Evolutionary conservation across 92 coral and sea anemone genomes (phyloP).

Genomic region (Phenganax subtilis): DNA sequence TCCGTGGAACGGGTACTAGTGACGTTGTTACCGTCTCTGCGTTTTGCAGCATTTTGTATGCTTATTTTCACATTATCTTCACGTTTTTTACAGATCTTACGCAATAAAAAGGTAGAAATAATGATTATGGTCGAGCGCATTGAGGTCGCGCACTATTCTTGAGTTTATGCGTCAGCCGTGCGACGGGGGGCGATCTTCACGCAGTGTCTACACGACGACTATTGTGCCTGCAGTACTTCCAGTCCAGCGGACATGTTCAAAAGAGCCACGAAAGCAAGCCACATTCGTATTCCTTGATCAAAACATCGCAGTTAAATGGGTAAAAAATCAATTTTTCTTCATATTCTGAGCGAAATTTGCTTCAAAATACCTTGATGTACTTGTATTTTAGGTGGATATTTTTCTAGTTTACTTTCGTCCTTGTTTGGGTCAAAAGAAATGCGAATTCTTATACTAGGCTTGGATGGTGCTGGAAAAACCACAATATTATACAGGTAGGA

Average conservation of each 20-base stretch:
- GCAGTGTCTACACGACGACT: too few species aligned
- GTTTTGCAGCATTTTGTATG: too few species aligned
- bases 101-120: too few species aligned
- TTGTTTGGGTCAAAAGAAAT: constrained; percentile 94
- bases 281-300: neutral
- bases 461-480: constrained; percentile 97
- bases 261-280: constrained; percentile 1
- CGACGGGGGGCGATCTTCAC: too few species aligned
- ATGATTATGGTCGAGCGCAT: too few species aligned
- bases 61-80: too few species aligned
- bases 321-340: neutral
- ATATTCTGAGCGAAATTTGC: neutral
- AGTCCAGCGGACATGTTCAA: neutral
- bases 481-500: constrained; percentile 77
- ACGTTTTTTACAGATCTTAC: too few species aligned
- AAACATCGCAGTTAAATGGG: neutral
- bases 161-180: too few species aligned
- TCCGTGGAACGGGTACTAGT: too few species aligned
- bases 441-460: constrained; percentile 80
- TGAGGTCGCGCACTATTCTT: too few species aligned
- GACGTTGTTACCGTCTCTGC: too few species aligned
- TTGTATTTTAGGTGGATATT: constrained; percentile 68
- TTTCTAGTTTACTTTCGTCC: constrained; percentile 83
- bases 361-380: neutral
- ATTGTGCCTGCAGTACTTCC: too few species aligned